Conservation (phyloP, 2,888 invertebrate species). For the Stramonita haemastoma region DNA sequence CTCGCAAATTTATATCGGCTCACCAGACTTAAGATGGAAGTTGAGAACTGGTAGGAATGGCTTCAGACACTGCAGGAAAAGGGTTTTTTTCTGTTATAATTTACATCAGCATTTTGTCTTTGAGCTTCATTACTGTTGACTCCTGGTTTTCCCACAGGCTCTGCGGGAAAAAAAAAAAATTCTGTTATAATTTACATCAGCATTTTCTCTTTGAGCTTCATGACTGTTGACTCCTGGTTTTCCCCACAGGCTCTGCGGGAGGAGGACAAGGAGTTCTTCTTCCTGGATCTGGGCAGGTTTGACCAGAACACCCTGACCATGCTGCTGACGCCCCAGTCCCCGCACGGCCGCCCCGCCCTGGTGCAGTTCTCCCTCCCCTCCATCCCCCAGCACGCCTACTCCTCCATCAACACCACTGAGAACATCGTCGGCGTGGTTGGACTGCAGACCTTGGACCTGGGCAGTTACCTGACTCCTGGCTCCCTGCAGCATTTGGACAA, state of each 20-base stretch:
- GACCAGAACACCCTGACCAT: conserved; percentile 34
- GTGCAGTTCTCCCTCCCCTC: conserved; percentile 31
- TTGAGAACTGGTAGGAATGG: no score
- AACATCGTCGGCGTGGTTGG: conserved; percentile 18
- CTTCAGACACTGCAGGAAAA: no score
- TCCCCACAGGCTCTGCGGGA: neutral
- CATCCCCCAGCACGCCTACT: conserved; percentile 17
- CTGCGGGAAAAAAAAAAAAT: neutral
- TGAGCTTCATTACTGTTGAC: no score
- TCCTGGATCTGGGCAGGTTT: conserved; percentile 32
- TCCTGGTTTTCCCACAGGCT: neutral
- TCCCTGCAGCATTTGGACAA: conserved; percentile 33
- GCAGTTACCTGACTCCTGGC: neutral
- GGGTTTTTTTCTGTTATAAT: no score
- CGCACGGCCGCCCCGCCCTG: conserved; percentile 27
- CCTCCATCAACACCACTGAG: conserved; percentile 32
- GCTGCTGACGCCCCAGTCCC: conserved; percentile 11
- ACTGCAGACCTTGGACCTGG: conserved; percentile 22
- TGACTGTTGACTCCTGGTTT: no score
- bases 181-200: no score
- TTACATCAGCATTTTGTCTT: no score
- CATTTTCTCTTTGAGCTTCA: no score
- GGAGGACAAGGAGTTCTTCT: neutral
- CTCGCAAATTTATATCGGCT: no score
- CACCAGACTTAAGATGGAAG: no score